phyloP scores from a whole-genome alignment of 2,797 vertebrate species.

The Heliangelus exortis region DNA sequence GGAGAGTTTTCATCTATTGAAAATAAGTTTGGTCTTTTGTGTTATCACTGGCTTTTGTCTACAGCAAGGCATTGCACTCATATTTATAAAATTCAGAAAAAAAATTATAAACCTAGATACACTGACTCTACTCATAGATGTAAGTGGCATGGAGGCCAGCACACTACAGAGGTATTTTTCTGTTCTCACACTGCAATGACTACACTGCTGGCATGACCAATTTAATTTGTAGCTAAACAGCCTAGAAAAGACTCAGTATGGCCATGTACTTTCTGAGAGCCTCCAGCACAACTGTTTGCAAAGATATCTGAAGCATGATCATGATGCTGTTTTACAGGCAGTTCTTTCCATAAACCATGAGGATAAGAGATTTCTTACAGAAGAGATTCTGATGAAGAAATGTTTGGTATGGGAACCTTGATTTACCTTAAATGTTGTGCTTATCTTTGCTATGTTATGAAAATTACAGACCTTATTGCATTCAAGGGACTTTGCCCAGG shows the following conservation, averaged over 20 bases:
- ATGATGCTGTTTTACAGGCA: background rate
- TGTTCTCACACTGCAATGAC: background rate
- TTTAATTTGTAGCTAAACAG: background rate
- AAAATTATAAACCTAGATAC: background rate
- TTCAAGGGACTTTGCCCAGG: background rate
- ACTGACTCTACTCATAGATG: background rate
- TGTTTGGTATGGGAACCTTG: background rate
- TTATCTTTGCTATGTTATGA: background rate
- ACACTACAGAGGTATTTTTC: background rate
- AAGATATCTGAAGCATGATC: background rate
- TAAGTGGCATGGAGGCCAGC: background rate
- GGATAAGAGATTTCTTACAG: background rate
- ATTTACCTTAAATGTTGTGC: background rate
- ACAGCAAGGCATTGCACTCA: accelerated
- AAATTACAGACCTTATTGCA: background rate
- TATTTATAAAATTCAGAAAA: background rate
- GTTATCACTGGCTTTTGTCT: background rate
- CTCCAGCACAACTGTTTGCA: background rate
- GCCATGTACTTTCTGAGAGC: background rate
- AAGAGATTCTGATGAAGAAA: background rate
- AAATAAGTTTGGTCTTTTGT: background rate
- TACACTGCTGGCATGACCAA: background rate
- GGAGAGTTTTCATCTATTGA: background rate
- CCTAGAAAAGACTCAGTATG: background rate
- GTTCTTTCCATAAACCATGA: background rate